These are phyloP conservation scores for Pteromalus puparum DNA, from an alignment of 1,140 invertebrate species.

Conservation along the genomic window DNA sequence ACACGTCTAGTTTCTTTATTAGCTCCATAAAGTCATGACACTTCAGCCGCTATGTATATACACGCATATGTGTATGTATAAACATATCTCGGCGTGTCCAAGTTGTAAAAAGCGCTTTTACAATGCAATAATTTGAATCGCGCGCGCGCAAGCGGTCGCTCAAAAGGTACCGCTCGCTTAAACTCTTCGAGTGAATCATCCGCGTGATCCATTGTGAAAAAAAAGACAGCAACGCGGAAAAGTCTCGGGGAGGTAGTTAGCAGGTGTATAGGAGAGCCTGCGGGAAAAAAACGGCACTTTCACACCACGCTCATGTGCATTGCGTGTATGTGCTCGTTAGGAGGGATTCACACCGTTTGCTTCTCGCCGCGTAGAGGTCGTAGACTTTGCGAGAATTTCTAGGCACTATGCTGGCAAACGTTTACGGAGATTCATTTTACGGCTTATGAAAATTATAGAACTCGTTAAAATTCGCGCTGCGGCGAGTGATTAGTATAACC, in stretches of 20 bases:
- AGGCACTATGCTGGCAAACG: not conserved
- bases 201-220: not conserved
- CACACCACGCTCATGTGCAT: not conserved
- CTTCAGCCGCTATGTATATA: not conserved
- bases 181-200: slow-evolving; percentile 36
- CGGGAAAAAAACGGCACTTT: slow-evolving; percentile 36
- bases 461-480: not conserved
- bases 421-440: not conserved
- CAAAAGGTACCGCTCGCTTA: slow-evolving; percentile 13
- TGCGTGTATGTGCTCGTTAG: not conserved
- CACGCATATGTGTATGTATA: not conserved
- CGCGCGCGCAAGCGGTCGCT: no score
- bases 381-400: not conserved
- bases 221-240: not conserved
- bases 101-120: slow-evolving; percentile 22
- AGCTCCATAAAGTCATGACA: slow-evolving; percentile 33
- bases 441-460: not conserved
- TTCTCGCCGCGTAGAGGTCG: not conserved
- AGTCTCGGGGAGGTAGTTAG: not conserved
- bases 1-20: slow-evolving; percentile 33
- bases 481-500: not conserved
- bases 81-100: slow-evolving; percentile 28
- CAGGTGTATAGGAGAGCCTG: not conserved
- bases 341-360: not conserved
- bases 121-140: slow-evolving; percentile 32